Evolutionary conservation across 2,797 vertebrate genomes (phyloP).

Genomic region (Botia almorhae): DNA sequence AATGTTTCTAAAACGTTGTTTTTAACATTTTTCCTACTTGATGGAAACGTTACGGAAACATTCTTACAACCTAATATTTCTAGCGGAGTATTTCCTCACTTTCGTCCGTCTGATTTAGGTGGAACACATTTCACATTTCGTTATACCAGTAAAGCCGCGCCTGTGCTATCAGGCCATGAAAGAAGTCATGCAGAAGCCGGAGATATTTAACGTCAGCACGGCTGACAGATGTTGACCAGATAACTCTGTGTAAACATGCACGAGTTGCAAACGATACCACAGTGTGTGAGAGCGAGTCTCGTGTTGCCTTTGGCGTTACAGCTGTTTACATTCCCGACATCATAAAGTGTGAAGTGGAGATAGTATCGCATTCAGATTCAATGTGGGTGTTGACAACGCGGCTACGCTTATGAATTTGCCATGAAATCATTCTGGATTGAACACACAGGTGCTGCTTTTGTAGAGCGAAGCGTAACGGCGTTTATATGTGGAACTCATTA

Average conservation of each 20-base stretch:
- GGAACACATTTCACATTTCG: neutral
- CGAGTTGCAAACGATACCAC: neutral
- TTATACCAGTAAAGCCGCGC: neutral
- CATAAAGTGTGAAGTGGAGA: conserved; percentile 23
- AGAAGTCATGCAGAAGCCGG: neutral
- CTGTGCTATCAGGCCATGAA: neutral
- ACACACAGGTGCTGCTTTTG: conserved; percentile 28
- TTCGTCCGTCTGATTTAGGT: neutral
- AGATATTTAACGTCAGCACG: neutral
- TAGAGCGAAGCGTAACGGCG: neutral
- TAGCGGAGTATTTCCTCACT: neutral
- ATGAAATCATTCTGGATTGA: conserved; percentile 11
- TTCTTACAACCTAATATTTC: too few relatives aligned
- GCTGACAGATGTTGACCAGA: conserved; percentile 34
- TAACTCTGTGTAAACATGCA: conserved; percentile 1
- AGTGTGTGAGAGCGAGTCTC: conserved; percentile 1
- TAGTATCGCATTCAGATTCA: conserved; percentile 43
- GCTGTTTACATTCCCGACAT: conserved; percentile 40
- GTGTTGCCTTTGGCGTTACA: conserved; percentile 23
- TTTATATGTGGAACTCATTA: neutral
- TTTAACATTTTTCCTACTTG: too few relatives aligned
- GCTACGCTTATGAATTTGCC: neutral
- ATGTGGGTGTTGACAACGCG: conserved; percentile 5
- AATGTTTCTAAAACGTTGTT: too few relatives aligned
- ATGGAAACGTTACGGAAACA: too few relatives aligned